Conservation (phyloP, 2,797 vertebrate species). For the Periparus ater region DNA sequence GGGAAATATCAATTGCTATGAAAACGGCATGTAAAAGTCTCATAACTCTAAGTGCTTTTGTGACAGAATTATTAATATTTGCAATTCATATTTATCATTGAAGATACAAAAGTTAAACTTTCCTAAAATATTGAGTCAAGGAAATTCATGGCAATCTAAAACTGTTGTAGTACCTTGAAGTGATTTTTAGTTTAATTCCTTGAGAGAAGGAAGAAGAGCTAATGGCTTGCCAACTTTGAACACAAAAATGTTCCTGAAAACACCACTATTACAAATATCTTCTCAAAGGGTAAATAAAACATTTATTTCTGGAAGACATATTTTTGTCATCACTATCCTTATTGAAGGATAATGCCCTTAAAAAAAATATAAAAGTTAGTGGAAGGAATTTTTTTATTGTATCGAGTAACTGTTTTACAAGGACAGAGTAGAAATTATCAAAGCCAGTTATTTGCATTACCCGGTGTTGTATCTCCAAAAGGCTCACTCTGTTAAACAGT, state of each 20-base stretch:
- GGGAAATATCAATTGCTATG: slow-evolving; percentile 29
- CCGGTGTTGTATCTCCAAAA: not conserved
- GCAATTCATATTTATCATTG: slow-evolving; percentile 12
- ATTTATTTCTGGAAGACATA: not conserved
- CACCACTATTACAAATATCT: not conserved
- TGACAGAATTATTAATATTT: slow-evolving; percentile 38
- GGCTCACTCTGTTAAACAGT: not conserved
- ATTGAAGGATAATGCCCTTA: slow-evolving; percentile 20
- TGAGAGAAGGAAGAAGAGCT: slow-evolving; percentile 34
- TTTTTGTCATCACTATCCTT: slow-evolving; percentile 36
- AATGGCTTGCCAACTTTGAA: slow-evolving; percentile 46
- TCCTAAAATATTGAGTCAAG: not conserved
- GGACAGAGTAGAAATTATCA: not conserved
- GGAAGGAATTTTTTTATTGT: not conserved
- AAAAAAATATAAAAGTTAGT: slow-evolving; percentile 45
- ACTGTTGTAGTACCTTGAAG: slow-evolving; percentile 5
- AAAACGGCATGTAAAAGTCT: not conserved
- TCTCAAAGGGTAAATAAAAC: slow-evolving; percentile 51
- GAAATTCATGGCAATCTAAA: not conserved
- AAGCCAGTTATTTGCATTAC: not conserved
- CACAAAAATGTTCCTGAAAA: slow-evolving; percentile 18
- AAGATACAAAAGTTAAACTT: not conserved
- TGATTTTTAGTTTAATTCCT: slow-evolving; percentile 29
- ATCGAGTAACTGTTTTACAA: not conserved
- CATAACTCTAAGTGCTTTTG: not conserved